Percentiles rank a stretch among this genome's conserved stretches.
phyloP scores from a whole-genome alignment of 2,113 vertebrate species.

The Harpagus bidentatus region DNA sequence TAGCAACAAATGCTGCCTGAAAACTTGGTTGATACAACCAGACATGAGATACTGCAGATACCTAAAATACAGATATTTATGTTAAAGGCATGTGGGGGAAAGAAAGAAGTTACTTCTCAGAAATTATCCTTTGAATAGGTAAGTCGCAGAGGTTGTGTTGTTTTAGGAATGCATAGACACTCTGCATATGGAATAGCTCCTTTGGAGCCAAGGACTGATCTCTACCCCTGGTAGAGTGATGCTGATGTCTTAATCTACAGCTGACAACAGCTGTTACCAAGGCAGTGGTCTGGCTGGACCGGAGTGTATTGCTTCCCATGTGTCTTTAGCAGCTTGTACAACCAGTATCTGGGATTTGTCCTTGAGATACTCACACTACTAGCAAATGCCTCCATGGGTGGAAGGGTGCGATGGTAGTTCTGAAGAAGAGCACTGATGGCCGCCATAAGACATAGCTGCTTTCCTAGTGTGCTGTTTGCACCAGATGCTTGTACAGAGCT shows the following conservation, averaged over 20 bases:
- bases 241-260: conserved; percentile 20
- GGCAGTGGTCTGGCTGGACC: not conserved
- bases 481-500: not conserved
- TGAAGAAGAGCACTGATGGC: not conserved
- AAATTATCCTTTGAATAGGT: not conserved
- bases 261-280: conserved; percentile 45
- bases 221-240: not conserved
- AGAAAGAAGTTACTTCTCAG: not conserved
- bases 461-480: not conserved
- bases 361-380: not conserved
- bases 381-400: not conserved
- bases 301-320: not conserved
- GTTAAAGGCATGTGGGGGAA: not conserved
- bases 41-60: not conserved
- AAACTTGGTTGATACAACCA: not conserved
- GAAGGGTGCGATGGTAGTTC: not conserved
- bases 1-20: not conserved
- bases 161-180: not conserved
- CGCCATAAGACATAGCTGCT: not conserved
- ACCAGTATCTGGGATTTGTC: not conserved
- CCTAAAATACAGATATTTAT: not conserved
- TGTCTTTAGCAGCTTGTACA: not conserved
- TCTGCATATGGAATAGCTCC: not conserved
- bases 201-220: not conserved
- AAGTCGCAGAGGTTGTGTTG: not conserved